These are phyloP conservation scores for Cephus nigrinus DNA, from an alignment of 2,888 invertebrate genomes.

Conservation along the genomic window DNA sequence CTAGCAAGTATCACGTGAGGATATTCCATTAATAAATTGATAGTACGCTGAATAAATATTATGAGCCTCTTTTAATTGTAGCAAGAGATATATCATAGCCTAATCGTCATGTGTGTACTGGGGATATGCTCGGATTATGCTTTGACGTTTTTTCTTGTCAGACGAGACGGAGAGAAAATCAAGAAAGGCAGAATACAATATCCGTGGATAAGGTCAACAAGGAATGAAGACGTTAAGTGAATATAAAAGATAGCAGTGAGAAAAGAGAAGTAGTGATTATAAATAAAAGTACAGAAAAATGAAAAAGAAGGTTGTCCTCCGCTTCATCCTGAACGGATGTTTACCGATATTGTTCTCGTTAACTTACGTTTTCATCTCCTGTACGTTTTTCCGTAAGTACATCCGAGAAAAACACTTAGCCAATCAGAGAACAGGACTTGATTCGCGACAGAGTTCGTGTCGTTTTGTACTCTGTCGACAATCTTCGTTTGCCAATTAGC, in stretches of 20 bases:
- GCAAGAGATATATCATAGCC: conserved; percentile 32
- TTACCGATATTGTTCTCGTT: neutral
- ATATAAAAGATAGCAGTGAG: neutral
- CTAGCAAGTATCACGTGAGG: neutral
- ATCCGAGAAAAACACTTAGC: neutral
- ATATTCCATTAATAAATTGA: conserved; percentile 8
- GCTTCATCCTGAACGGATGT: neutral
- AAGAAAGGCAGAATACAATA: neutral
- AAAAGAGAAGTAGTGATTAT: neutral
- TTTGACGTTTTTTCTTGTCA: conserved; percentile 3
- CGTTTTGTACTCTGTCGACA: neutral
- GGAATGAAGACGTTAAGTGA: neutral
- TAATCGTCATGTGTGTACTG: conserved; percentile 57
- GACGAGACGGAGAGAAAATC: conserved; percentile 8
- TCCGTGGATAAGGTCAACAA: neutral
- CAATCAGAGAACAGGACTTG: neutral
- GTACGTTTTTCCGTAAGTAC: neutral
- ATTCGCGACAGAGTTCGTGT: neutral
- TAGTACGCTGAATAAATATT: conserved; percentile 34
- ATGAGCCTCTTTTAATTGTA: conserved; percentile 28
- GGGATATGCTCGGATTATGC: conserved; percentile 55
- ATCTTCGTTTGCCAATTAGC: neutral
- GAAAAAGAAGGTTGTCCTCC: neutral
- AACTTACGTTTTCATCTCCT: neutral
- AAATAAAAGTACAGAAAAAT: neutral